Percentiles rank a stretch among this genome's conserved stretches.
Evolutionary conservation across 2,888 invertebrate genomes (phyloP).

Genomic region (Tupiocoris notatus): DNA sequence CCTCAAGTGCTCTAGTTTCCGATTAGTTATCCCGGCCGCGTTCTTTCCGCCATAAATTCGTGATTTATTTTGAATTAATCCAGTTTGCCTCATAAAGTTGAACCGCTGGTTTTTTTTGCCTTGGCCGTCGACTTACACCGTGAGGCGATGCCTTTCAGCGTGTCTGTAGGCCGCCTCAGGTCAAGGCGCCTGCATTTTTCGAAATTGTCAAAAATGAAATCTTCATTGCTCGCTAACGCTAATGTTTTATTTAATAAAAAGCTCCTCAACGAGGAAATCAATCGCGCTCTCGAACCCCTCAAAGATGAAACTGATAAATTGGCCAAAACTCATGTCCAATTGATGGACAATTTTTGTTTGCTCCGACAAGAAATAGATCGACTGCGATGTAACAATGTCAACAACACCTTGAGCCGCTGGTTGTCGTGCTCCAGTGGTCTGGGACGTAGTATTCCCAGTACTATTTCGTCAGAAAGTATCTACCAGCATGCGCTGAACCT

Average conservation of each 20-base stretch:
- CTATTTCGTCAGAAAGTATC: neutral
- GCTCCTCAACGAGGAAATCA: neutral
- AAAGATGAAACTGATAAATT: neutral
- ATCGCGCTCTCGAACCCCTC: neutral
- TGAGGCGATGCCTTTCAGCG: neutral
- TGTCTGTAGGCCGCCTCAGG: neutral
- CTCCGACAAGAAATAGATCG: neutral
- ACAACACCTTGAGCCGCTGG: neutral
- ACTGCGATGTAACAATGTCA: neutral
- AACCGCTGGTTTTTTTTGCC: too few species aligned
- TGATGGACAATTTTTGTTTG: neutral
- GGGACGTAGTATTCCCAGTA: neutral
- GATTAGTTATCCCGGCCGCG: too few species aligned
- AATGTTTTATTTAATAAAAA: neutral
- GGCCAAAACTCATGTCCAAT: neutral
- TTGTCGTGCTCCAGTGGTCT: neutral
- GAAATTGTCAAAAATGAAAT: neutral
- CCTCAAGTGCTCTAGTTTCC: too few species aligned
- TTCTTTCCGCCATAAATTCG: too few species aligned
- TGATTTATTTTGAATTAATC: too few species aligned
- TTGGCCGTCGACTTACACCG: too few species aligned
- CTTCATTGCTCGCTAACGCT: neutral
- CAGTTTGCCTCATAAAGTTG: too few species aligned
- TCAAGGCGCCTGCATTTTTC: neutral
- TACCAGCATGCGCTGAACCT: neutral